Evolutionary conservation across 2,888 invertebrate genomes (phyloP).

Genomic region (Cataglyphis albicans): DNA sequence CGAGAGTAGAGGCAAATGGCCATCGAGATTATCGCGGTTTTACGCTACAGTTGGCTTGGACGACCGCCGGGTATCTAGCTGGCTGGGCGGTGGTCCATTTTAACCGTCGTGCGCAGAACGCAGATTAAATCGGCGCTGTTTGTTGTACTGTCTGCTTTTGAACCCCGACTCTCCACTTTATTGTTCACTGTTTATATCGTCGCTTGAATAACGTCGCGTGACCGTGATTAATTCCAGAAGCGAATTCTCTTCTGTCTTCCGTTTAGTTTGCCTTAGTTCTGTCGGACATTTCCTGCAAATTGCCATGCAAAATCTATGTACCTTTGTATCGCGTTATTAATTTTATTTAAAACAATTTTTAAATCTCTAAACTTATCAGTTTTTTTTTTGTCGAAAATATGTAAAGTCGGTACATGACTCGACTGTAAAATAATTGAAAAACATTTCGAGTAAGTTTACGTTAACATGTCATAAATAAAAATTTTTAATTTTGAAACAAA

Average conservation of each 20-base stretch:
- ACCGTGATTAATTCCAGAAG: conserved; percentile 37
- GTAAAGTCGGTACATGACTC: background rate
- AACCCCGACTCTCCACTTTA: conserved; percentile 59
- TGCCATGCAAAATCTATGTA: background rate
- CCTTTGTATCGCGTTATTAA: background rate
- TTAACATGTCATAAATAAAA: background rate
- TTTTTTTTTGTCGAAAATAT: background rate
- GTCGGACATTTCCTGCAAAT: background rate
- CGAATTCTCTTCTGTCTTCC: conserved; percentile 10
- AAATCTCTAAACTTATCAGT: conserved; percentile 59
- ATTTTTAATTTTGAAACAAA: background rate
- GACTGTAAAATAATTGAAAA: background rate
- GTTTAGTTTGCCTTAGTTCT: conserved; percentile 6
- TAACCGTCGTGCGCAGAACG: conserved; percentile 72
- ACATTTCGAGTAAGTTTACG: background rate
- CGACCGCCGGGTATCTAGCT: conserved; percentile 45
- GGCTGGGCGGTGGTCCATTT: conserved; percentile 68
- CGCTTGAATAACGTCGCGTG: conserved; percentile 5
- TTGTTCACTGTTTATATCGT: conserved; percentile 52
- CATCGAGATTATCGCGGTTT: conserved; percentile 75
- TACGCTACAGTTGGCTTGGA: conserved; percentile 69
- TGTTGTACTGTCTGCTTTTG: conserved; percentile 64
- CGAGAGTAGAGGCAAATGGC: conserved; percentile 63
- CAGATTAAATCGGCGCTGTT: conserved; percentile 75
- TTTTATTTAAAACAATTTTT: conserved; percentile 49